A percentile compares a stretch with the other conserved stretches of the same genome.
These are phyloP conservation scores for Cardiocondyla obscurior DNA, from an alignment of 1,140 invertebrate species.

Conservation along the genomic window DNA sequence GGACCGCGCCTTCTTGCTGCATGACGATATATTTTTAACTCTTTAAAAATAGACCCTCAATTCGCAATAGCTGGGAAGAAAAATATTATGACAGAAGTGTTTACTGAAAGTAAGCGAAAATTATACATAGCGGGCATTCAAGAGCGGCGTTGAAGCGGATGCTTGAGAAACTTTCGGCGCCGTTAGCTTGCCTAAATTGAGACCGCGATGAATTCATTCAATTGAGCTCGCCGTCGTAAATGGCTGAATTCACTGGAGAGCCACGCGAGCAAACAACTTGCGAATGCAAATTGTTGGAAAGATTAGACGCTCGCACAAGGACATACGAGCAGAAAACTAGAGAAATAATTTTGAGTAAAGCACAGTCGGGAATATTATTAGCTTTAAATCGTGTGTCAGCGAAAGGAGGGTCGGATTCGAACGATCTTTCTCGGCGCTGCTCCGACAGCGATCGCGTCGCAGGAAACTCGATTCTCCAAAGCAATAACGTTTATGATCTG, in stretches of 20 bases:
- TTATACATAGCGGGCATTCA: not conserved
- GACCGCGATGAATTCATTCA: conserved; percentile 33
- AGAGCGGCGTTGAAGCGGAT: not conserved
- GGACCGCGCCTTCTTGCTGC: not conserved
- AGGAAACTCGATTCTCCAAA: not conserved
- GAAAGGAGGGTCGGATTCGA: not conserved
- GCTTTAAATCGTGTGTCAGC: not conserved
- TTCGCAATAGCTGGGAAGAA: not conserved
- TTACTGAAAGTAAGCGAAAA: not conserved
- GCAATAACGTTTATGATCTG: conserved; percentile 6
- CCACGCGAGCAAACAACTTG: not conserved
- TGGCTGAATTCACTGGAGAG: not conserved
- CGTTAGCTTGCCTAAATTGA: conserved; percentile 41
- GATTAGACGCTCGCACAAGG: not conserved
- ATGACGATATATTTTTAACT: conserved; percentile 42
- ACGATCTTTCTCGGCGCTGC: not conserved
- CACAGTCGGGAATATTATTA: not conserved
- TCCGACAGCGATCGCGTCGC: not conserved
- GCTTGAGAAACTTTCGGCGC: conserved; percentile 26
- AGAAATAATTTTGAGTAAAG: not conserved
- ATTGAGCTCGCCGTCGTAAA: conserved; percentile 35
- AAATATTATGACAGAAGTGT: conserved; percentile 17
- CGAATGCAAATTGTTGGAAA: not conserved
- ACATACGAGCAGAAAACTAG: not conserved
- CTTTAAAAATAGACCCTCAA: conserved; percentile 17